phyloP scores from a whole-genome alignment of 2,797 vertebrate genomes.

The Fundulus diaphanus region DNA sequence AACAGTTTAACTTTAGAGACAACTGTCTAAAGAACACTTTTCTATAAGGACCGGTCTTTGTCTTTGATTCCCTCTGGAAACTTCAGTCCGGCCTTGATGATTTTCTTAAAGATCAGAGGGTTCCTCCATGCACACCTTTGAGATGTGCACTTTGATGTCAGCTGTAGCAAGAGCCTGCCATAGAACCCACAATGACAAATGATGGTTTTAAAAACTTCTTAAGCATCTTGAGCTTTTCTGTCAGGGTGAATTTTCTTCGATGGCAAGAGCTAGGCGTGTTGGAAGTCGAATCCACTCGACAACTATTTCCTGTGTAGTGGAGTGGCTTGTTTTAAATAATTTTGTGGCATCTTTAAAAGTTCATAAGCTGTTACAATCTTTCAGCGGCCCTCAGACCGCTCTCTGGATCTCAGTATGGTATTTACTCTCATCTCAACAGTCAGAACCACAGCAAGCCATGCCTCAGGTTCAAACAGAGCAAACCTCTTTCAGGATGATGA shows the following conservation, averaged over 20 bases:
- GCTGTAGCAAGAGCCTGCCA: neutral
- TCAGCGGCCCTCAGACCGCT: too few species aligned
- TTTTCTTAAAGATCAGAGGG: neutral
- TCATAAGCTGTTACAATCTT: too few species aligned
- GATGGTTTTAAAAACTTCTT: neutral
- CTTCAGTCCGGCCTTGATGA: neutral
- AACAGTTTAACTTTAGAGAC: neutral
- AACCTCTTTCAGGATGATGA: too few species aligned
- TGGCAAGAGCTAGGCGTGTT: too few species aligned
- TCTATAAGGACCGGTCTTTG: neutral
- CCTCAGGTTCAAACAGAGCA: too few species aligned
- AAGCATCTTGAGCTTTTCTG: neutral
- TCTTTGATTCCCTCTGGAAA: neutral
- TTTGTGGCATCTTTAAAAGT: too few species aligned
- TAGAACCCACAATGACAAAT: neutral
- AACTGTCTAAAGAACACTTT: neutral
- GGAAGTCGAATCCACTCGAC: neutral
- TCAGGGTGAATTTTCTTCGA: neutral
- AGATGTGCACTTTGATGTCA: neutral
- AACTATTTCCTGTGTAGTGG: neutral
- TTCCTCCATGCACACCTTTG: neutral
- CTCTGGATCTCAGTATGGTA: too few species aligned
- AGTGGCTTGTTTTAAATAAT: neutral
- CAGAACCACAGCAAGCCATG: too few species aligned
- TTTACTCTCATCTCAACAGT: too few species aligned